A percentile compares a stretch with the other conserved stretches of the same genome.
These are phyloP conservation scores for Capreolus pygargus DNA, from an alignment of 2,113 vertebrate genomes.

Conservation along the genomic window DNA sequence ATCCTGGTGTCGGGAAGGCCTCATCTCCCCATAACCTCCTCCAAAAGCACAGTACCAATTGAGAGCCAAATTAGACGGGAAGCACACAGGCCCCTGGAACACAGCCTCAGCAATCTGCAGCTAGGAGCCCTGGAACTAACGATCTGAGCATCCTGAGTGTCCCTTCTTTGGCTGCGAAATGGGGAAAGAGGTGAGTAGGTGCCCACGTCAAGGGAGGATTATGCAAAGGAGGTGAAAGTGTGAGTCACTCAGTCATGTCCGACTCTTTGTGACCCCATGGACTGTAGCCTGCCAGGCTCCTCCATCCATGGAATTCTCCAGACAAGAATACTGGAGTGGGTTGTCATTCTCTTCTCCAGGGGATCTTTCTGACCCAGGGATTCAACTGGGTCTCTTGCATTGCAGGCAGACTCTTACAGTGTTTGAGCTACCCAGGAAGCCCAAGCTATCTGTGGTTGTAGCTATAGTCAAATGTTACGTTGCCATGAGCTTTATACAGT, in stretches of 20 bases:
- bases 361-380: not conserved
- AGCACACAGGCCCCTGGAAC: fast-evolving
- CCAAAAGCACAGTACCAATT: not conserved
- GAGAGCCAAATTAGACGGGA: not conserved
- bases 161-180: not conserved
- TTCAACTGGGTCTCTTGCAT: not conserved
- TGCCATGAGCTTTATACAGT: not conserved
- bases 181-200: not conserved
- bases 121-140: not conserved
- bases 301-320: not conserved
- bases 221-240: not conserved
- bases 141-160: not conserved
- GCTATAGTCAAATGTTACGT: too few relatives aligned
- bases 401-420: not conserved
- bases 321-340: not conserved
- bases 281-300: not conserved
- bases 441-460: fast-evolving
- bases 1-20: fast-evolving
- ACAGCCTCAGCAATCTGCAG: not conserved
- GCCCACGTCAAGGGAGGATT: not conserved
- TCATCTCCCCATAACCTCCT: not conserved
- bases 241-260: not conserved
- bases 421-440: not conserved
- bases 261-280: not conserved
- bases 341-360: not conserved